These are phyloP conservation scores for Scolanthus callimorphus DNA, from an alignment of 92 coral and sea anemone genomes.

Conservation along the genomic window DNA sequence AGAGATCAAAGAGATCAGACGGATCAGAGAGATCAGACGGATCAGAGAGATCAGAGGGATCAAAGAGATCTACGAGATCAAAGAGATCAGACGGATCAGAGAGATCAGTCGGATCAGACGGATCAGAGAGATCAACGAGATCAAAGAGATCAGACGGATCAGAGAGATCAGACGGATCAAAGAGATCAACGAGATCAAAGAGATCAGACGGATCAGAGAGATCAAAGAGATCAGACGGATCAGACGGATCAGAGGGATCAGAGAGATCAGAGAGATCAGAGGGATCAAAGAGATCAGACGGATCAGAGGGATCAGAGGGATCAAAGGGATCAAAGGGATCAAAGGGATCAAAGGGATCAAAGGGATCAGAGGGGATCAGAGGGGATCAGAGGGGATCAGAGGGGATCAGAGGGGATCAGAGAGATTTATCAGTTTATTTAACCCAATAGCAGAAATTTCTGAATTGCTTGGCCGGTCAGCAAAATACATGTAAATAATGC, in stretches of 20 bases:
- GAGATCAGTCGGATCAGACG: neutral
- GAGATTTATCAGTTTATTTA: too few species aligned
- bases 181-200: neutral
- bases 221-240: neutral
- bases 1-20: neutral
- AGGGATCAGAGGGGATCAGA: too few species aligned
- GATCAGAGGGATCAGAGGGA: neutral
- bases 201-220: neutral
- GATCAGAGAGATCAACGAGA: neutral
- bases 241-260: neutral
- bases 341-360: too few species aligned
- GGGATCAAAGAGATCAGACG: neutral
- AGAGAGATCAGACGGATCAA: too few species aligned
- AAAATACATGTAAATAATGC: too few species aligned
- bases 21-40: neutral
- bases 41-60: neutral
- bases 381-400: too few species aligned
- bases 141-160: neutral
- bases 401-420: too few species aligned
- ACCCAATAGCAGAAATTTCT: too few species aligned
- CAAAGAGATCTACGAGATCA: neutral
- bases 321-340: too few species aligned
- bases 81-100: neutral
- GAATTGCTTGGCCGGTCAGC: too few species aligned
- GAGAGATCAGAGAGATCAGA: neutral